Evolutionary conservation across 1,140 invertebrate genomes (phyloP), one percentile per base, ranked within the genome.

Genomic region (Zaprionus camerounensis): DNA sequence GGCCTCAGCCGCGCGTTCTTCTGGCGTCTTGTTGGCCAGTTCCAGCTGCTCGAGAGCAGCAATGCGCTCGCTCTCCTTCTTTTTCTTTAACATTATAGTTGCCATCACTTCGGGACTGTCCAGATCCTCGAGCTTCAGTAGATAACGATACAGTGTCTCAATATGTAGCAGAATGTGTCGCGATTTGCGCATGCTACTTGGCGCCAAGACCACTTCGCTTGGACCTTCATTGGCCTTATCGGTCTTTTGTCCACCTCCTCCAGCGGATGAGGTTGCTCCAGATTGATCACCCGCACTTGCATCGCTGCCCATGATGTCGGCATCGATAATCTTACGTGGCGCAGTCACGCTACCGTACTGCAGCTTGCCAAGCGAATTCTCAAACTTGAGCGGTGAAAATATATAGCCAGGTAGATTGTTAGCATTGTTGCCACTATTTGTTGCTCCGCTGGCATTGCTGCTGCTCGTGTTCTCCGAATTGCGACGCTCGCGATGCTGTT

Each of bases 321-420:
- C 95, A 91, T 98, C 97, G 80, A 98, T 98, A 57, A 99, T 97
- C 93, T 98, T 98, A n/a, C 98, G 94, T 0, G 98, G 98, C 41
- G 97, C 97, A 41, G 97, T 98, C 26, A 99, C 97, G 91, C 97
- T 98, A 44, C 97, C 96, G 71, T 96, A 96, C 91, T 96, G 96
- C 36, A 98, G 93, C 93, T 97, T 97, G 61, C 97, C 97, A 17
- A 99, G 93, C 1, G 98, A 98, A 91, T 98, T 98, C 93, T 98
- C 98, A 93, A 98, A 98, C 82, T 98, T 97, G 53, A 96, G 92
- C 11, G 97, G 96, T 3, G 96, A 95, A 76, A 97, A 97, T 0
- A 95, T 93, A 36, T 94, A 88, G 2, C 78, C 78, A 1, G 78
- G 70, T 22, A 93, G 34, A 94, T 93, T 38, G 93, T 92, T 85